phyloP scores from a whole-genome alignment of 2,888 invertebrate genomes.

The Mechanitis messenoides region DNA sequence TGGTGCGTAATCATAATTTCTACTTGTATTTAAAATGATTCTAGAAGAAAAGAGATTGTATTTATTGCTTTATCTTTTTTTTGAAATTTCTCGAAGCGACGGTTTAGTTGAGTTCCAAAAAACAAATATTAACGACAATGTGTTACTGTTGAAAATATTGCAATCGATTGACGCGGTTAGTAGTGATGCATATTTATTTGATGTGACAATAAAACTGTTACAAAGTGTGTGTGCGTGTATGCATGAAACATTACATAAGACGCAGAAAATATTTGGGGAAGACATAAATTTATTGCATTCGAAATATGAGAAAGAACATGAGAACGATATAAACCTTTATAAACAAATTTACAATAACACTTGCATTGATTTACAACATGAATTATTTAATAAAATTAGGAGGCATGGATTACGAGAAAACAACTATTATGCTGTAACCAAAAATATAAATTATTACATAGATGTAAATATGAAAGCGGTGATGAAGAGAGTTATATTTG shows the following conservation, averaged over 20 bases:
- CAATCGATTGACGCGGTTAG: conserved; percentile 51
- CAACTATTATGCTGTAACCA: conserved; percentile 18
- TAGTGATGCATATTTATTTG: conserved; percentile 50
- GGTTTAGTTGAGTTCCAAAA: conserved; percentile 33
- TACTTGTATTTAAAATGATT: conserved; percentile 44
- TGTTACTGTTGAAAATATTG: conserved; percentile 49
- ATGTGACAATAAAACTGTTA: conserved; percentile 55
- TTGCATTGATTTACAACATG: conserved; percentile 46
- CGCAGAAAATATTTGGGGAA: conserved; percentile 35
- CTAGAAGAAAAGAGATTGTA: conserved; percentile 32
- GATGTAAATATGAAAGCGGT: conserved; percentile 27
- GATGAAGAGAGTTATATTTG: conserved; percentile 36
- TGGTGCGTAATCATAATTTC: conserved; percentile 42
- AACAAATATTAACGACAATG: conserved; percentile 38
- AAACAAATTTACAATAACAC: conserved; percentile 55
- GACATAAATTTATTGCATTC: conserved; percentile 33
- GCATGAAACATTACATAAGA: conserved; percentile 44
- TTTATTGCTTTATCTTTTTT: conserved; percentile 31
- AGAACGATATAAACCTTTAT: conserved; percentile 40
- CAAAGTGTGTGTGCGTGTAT: conserved; percentile 59
- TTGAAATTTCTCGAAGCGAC: conserved; percentile 30
- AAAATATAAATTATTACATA: conserved; percentile 27
- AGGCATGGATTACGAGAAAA: conserved; percentile 20
- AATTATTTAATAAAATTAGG: conserved; percentile 37
- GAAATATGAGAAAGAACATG: conserved; percentile 27